These are phyloP conservation scores for Leptocoma aspasia DNA, from an alignment of 2,113 vertebrate genomes.

Conservation along the genomic window DNA sequence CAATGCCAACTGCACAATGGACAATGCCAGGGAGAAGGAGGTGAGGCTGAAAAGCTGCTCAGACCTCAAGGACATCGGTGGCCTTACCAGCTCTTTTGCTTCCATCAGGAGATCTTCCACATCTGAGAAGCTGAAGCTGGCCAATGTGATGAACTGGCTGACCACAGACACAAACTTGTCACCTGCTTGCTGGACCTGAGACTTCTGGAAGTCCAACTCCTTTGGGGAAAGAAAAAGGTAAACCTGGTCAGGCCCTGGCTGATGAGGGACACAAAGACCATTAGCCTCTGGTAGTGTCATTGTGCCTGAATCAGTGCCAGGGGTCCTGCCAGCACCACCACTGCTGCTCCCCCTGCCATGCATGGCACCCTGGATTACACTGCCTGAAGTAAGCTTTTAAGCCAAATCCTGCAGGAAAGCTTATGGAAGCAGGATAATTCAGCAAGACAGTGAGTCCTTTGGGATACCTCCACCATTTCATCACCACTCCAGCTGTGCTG, in stretches of 20 bases:
- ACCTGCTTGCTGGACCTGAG: slow-evolving; percentile 79
- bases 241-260: neutral
- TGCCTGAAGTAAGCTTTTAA: neutral
- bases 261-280: neutral
- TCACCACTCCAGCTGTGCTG: neutral
- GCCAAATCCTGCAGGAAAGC: neutral
- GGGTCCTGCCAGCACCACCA: neutral
- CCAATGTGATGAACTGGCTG: slow-evolving; percentile 97
- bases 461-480: neutral
- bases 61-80: neutral
- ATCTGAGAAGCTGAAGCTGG: slow-evolving; percentile 98
- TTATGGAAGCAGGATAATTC: neutral
- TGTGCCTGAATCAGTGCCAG: neutral
- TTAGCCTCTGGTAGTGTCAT: fast-evolving
- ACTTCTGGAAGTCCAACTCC: slow-evolving; percentile 95
- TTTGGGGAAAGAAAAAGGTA: neutral
- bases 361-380: fast-evolving
- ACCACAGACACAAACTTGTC: slow-evolving; percentile 98
- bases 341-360: neutral
- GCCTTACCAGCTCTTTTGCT: slow-evolving; percentile 92
- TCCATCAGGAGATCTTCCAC: slow-evolving; percentile 93
- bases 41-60: neutral
- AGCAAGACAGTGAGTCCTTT: neutral
- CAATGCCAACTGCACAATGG: neutral
- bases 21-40: neutral